Conservation (phyloP, 1,140 invertebrate genomes). For the Drosophila obscura region DNA sequence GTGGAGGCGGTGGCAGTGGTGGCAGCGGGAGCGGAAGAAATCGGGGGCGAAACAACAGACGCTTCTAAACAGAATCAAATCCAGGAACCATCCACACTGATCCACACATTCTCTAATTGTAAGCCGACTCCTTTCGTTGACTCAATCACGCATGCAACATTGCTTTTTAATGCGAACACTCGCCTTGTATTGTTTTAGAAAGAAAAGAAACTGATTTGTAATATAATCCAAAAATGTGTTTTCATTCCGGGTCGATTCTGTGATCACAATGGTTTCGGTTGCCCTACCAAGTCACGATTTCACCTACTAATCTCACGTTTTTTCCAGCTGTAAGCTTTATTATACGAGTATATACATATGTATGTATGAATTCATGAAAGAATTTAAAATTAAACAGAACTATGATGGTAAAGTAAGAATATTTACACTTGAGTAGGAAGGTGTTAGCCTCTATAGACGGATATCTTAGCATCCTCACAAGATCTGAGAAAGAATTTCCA, state of each 20-base stretch:
- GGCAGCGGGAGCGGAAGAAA: slow-evolving; percentile 54
- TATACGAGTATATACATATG: no score
- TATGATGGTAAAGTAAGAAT: no score
- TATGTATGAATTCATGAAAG: no score
- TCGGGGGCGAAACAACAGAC: slow-evolving; percentile 68
- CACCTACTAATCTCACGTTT: no score
- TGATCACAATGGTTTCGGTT: no score
- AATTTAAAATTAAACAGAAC: no score
- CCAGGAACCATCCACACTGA: slow-evolving; percentile 11
- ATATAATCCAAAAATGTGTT: slow-evolving; percentile 5
- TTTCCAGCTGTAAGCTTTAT: no score
- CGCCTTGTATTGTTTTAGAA: slow-evolving; percentile 51
- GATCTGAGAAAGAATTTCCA: no score
- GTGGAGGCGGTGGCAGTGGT: slow-evolving; percentile 30
- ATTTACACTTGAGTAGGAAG: no score
- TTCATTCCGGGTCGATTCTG: background rate
- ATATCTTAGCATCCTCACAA: no score
- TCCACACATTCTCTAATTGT: slow-evolving; percentile 35
- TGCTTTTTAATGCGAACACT: slow-evolving; percentile 34
- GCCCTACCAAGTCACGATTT: no score
- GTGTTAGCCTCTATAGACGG: no score
- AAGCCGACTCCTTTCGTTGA: slow-evolving; percentile 20
- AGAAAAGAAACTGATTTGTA: slow-evolving; percentile 23
- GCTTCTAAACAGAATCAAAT: slow-evolving; percentile 55
- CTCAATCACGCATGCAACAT: slow-evolving; percentile 4